Percentiles rank a stretch among this genome's conserved stretches.
Evolutionary conservation across 2,113 vertebrate genomes (phyloP).

Genomic region (Anser cygnoides): DNA sequence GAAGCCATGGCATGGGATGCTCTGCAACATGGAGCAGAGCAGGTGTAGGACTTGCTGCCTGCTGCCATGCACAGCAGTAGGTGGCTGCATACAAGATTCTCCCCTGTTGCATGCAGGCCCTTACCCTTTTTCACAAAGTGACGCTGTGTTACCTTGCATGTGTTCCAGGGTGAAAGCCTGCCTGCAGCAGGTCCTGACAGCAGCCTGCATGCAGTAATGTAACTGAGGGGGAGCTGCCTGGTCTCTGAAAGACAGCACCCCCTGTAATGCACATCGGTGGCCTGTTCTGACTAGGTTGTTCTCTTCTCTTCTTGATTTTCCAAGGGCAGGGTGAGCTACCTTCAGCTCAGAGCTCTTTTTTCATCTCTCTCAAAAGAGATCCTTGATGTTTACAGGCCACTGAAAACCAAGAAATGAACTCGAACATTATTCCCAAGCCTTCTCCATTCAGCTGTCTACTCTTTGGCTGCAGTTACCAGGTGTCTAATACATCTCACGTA

Average conservation of each 20-base stretch:
- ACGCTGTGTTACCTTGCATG: neutral
- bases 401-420: slow-evolving; percentile 24
- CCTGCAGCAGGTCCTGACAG: neutral
- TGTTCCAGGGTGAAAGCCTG: neutral
- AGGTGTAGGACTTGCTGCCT: neutral
- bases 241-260: neutral
- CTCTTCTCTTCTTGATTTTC: neutral
- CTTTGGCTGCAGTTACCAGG: neutral
- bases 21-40: neutral
- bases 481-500: neutral
- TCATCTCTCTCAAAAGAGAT: neutral
- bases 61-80: neutral
- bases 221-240: neutral
- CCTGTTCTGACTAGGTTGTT: too few species aligned
- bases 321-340: neutral
- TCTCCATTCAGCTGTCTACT: neutral
- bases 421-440: slow-evolving; percentile 45
- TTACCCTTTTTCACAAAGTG: too few species aligned
- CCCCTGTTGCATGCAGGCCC: neutral
- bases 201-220: neutral
- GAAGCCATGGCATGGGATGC: neutral
- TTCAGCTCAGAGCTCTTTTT: neutral
- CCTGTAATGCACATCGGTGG: rapidly evolving
- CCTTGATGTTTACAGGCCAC: slow-evolving; percentile 29
- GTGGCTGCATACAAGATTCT: neutral